Base-by-base conservation (phyloP, 2,113 vertebrate genomes). In the Epinephelus fuscoguttatus region DNA sequence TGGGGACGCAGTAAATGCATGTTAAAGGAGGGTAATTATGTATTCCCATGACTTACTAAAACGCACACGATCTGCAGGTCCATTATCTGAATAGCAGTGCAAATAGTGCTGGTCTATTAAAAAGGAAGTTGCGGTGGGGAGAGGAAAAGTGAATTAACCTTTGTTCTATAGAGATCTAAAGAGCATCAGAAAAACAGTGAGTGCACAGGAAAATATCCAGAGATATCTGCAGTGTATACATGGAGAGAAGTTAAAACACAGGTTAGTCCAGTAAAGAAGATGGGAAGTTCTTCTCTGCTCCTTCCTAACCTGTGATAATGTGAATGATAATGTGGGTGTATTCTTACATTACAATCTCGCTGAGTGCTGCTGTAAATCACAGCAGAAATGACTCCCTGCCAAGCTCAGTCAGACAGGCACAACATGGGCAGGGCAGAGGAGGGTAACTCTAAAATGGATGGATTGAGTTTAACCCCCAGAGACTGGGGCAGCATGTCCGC, bases 401-500 rank as follows among this genome's bases (percentile, higher is more conserved):
- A 33, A n/a, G 27, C 33, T 23, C 25, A 23, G 6, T 55, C 45
- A 74, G 50, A 75, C 42, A 50, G 63, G 61, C 0, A 4, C 40
- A 67, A 56, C 19, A 21, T 1, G 42, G 53, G 21, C 52, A 1
- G 30, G 17, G 33, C 57, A 63, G 42, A 61, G 53, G 53, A 73
- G 37, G 50, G 18, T 18, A 18, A 66, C 45, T 69, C 59, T 19
- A 19, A 53, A 62, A 21, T 30, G 37, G 57, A 80, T 3, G 1
- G 74, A 67, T 21, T 45, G 61, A 56, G 19, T 57, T 42, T 4
- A 25, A 62, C 75, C 69, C 30, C 62, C 40, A 1, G 80, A 70
- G 75, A 82, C 57, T 17, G 25, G 80, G n/a, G 40, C 62, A 67
- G 45, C 40, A 66, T 42, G 64, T 84, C 64, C 71, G 73, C 25